phyloP scores from a whole-genome alignment of 2,888 invertebrate species.

The Agrenia bidenticulata region DNA sequence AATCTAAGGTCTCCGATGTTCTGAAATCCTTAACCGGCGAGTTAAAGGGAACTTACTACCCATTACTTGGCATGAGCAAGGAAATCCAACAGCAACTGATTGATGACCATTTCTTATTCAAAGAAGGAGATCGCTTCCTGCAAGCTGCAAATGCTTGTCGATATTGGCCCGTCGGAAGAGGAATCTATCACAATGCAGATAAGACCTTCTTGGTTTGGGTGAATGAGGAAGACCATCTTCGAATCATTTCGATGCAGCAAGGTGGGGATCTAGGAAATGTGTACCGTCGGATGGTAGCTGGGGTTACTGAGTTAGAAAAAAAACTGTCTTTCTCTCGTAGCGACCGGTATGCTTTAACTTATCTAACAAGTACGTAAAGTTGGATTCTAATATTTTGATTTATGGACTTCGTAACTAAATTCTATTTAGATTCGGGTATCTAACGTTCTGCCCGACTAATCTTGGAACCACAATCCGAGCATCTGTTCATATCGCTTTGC shows the following conservation, averaged over 20 bases:
- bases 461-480: constrained; percentile 64
- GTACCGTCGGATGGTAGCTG: constrained; percentile 53
- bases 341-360: constrained; percentile 56
- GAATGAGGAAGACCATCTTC: constrained; percentile 97
- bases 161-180: constrained; percentile 95
- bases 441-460: constrained; percentile 65
- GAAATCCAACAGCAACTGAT: constrained; percentile 93
- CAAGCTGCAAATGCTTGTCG: constrained; percentile 59
- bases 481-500: constrained; percentile 63
- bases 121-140: constrained; percentile 90
- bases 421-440: constrained; percentile 57
- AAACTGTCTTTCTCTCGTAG: constrained; percentile 61
- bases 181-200: constrained; percentile 95
- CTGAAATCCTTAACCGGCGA: constrained; percentile 81
- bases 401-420: not conserved
- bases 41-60: constrained; percentile 71
- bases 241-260: constrained; percentile 93
- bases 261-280: constrained; percentile 49
- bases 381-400: not conserved
- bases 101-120: constrained; percentile 97
- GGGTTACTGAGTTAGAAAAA: constrained; percentile 59
- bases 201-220: constrained; percentile 98
- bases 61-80: constrained; percentile 93
- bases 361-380: constrained; percentile 31
- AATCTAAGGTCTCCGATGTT: constrained; percentile 77